Conservation (phyloP, 2,797 vertebrate genomes). For the Tangara arthus region DNA sequence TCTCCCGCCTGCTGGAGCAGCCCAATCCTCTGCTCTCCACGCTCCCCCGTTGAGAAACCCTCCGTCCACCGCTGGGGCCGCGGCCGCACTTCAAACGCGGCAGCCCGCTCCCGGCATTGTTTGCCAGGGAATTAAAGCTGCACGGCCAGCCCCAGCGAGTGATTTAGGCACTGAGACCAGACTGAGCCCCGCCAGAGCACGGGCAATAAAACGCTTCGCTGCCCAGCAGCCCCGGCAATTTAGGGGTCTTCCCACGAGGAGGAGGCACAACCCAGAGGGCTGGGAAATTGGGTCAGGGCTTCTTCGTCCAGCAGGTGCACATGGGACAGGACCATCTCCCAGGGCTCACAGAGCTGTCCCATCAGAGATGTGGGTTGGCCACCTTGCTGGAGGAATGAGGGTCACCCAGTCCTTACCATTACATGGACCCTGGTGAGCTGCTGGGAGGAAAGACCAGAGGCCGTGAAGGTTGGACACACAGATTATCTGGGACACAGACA, state of each 20-base stretch:
- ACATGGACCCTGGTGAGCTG: rapidly evolving
- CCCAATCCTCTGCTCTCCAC: constrained; percentile 44
- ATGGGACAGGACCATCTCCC: background rate
- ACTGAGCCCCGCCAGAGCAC: constrained; percentile 6
- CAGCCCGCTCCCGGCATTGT: constrained; percentile 42
- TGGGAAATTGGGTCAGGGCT: background rate
- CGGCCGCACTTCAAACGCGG: constrained; percentile 41
- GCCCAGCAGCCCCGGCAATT: constrained; percentile 49
- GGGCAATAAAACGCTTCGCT: constrained; percentile 59
- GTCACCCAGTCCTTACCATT: background rate
- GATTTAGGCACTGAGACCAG: constrained; percentile 66
- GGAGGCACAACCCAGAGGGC: background rate
- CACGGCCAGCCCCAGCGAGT: constrained; percentile 36
- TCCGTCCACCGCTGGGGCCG: constrained; percentile 31
- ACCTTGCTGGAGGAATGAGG: constrained; percentile 7
- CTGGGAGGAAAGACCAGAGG: background rate
- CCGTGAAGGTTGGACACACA: rapidly evolving
- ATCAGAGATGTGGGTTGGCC: background rate
- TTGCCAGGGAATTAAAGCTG: constrained; percentile 54
- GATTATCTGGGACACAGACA: background rate
- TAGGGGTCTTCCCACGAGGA: constrained; percentile 62
- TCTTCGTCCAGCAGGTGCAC: background rate
- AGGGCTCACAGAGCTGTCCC: background rate
- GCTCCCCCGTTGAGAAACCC: constrained; percentile 29
- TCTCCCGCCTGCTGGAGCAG: constrained; percentile 33